These are phyloP conservation scores for Mythimna loreyi DNA, from an alignment of 2,888 invertebrate genomes.

Conservation along the genomic window DNA sequence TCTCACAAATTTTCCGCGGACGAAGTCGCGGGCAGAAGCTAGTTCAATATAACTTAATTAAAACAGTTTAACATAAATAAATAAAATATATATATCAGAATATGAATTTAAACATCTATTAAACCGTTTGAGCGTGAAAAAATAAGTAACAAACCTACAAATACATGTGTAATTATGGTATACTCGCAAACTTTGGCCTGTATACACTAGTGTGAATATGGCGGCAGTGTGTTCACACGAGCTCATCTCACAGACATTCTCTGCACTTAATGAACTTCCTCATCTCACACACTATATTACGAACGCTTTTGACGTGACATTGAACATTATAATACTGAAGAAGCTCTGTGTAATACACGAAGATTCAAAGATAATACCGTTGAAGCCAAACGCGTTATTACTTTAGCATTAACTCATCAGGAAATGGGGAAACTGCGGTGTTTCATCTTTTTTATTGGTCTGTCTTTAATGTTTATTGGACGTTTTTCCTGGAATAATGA, in stretches of 20 bases:
- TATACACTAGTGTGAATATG: too few relatives aligned
- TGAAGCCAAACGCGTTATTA: constrained; percentile 13
- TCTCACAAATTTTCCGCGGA: too few relatives aligned
- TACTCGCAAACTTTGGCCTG: too few relatives aligned
- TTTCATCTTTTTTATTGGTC: background rate
- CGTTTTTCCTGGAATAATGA: background rate
- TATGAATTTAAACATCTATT: too few relatives aligned
- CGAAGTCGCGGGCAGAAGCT: too few relatives aligned
- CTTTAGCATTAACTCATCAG: background rate
- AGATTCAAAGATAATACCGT: constrained; percentile 11
- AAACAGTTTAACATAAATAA: too few relatives aligned
- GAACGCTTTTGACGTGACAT: constrained; percentile 3
- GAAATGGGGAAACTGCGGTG: background rate
- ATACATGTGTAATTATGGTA: too few relatives aligned
- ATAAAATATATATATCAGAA: too few relatives aligned
- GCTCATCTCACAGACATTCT: background rate
- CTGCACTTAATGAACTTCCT: background rate
- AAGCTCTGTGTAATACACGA: constrained; percentile 20
- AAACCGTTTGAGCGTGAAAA: too few relatives aligned
- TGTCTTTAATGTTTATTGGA: background rate
- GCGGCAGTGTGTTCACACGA: background rate
- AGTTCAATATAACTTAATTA: too few relatives aligned
- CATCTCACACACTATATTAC: constrained; percentile 10
- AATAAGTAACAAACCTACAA: too few relatives aligned
- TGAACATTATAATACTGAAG: constrained; percentile 3